These are phyloP conservation scores for Listronotus bonariensis DNA, from an alignment of 1,140 invertebrate genomes.

Conservation along the genomic window DNA sequence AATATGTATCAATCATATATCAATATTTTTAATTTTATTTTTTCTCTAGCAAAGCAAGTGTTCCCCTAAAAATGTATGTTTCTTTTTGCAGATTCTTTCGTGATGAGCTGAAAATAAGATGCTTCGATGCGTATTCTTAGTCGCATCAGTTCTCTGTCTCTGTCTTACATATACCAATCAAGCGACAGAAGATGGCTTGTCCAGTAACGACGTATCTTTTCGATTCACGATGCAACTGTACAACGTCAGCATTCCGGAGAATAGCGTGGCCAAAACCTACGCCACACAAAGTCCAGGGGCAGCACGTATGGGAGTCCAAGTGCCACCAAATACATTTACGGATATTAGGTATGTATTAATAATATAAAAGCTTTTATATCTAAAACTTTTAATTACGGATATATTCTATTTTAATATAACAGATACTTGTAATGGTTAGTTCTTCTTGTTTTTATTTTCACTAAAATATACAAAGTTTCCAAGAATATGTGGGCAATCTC, in stretches of 20 bases:
- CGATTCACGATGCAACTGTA: constrained; percentile 77
- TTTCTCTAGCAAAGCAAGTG: too few species aligned
- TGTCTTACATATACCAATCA: constrained; percentile 41
- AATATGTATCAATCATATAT: too few species aligned
- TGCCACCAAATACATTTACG: constrained; percentile 49
- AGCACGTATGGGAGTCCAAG: constrained; percentile 61
- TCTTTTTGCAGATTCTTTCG: constrained; percentile 47
- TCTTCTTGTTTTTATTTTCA: too few species aligned
- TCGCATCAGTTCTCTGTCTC: constrained; percentile 47
- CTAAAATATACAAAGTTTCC: too few species aligned
- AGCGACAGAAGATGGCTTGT: constrained; percentile 42
- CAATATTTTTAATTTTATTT: too few species aligned
- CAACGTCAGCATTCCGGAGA: constrained; percentile 91
- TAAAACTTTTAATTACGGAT: too few species aligned
- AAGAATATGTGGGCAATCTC: too few species aligned
- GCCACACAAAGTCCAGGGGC: constrained; percentile 62
- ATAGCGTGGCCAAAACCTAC: constrained; percentile 85
- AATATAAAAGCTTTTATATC: too few species aligned
- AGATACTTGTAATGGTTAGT: too few species aligned
- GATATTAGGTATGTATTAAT: constrained; percentile 59
- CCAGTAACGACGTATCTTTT: constrained; percentile 54
- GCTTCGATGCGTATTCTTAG: constrained; percentile 45
- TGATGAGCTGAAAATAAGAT: constrained; percentile 54
- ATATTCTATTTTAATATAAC: too few species aligned
- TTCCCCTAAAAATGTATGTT: constrained; percentile 11